Percentiles rank a stretch among this genome's conserved stretches.
Evolutionary conservation across 2,113 vertebrate species (phyloP).

Genomic region (Fulmarus glacialis): DNA sequence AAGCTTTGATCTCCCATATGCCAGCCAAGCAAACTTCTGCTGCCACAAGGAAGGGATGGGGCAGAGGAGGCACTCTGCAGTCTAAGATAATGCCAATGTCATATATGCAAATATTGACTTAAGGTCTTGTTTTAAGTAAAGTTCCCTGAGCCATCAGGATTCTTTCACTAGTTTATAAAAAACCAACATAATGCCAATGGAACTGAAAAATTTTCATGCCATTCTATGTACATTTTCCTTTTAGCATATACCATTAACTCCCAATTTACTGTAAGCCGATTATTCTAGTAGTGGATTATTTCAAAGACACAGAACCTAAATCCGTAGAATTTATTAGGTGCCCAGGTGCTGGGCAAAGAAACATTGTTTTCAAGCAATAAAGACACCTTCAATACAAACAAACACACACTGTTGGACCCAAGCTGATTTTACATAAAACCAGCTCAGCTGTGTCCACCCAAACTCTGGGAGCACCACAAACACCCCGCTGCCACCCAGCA

Average conservation of each 20-base stretch:
- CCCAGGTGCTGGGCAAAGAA: neutral
- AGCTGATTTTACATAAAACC: neutral
- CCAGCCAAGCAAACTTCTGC: neutral
- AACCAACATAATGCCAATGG: neutral
- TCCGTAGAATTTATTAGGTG: neutral
- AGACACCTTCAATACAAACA: neutral
- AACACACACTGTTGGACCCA: neutral
- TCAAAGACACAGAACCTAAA: neutral
- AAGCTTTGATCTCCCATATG: neutral
- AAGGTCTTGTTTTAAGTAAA: neutral
- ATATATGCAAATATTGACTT: neutral
- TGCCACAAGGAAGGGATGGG: neutral
- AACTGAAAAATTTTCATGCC: neutral
- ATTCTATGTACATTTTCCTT: neutral
- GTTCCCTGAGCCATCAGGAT: neutral
- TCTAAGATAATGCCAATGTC: neutral
- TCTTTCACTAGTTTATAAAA: neutral
- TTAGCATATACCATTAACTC: neutral
- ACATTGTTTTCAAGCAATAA: neutral
- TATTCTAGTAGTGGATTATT: neutral
- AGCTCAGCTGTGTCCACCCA: neutral
- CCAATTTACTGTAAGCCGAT: neutral
- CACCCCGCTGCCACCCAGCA: neutral
- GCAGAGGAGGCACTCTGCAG: neutral
- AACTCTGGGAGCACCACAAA: neutral